Conservation (phyloP, 2,113 vertebrate genomes). For the Carollia perspicillata region DNA sequence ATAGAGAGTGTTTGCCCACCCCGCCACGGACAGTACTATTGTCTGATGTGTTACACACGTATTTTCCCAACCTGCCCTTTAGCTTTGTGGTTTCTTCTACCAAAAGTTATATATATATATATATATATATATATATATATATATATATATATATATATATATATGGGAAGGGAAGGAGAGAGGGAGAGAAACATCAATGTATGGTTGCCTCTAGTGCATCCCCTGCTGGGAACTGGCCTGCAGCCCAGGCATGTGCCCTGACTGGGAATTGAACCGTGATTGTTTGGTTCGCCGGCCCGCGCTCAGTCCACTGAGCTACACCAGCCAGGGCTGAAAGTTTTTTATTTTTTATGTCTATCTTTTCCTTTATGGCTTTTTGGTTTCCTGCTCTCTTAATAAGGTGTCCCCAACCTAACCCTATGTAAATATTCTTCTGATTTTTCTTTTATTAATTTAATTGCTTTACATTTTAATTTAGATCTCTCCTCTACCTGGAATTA, state of each 20-base stretch:
- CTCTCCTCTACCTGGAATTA: background rate
- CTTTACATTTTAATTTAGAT: background rate
- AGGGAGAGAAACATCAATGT: too few relatives aligned
- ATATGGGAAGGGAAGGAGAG: too few relatives aligned
- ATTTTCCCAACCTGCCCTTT: background rate
- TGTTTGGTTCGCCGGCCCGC: too few relatives aligned
- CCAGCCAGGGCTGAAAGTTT: background rate
- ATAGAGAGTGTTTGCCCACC: background rate
- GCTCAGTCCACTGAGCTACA: too few relatives aligned
- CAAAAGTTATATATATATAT: too few relatives aligned
- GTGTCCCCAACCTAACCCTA: background rate
- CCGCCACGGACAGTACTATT: too few relatives aligned
- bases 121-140: too few relatives aligned
- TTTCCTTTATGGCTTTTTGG: background rate
- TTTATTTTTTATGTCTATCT: background rate
- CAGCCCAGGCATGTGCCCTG: too few relatives aligned
- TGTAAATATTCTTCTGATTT: background rate
- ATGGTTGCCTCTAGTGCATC: too few relatives aligned
- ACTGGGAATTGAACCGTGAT: too few relatives aligned
- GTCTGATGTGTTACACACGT: background rate
- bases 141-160: too few relatives aligned
- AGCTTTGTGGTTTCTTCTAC: background rate
- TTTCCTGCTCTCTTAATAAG: background rate
- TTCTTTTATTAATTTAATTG: constrained; percentile 1
- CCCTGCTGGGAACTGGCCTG: too few relatives aligned